phyloP scores from a whole-genome alignment of 2,888 invertebrate species.

The Iselma pallidipennis region DNA sequence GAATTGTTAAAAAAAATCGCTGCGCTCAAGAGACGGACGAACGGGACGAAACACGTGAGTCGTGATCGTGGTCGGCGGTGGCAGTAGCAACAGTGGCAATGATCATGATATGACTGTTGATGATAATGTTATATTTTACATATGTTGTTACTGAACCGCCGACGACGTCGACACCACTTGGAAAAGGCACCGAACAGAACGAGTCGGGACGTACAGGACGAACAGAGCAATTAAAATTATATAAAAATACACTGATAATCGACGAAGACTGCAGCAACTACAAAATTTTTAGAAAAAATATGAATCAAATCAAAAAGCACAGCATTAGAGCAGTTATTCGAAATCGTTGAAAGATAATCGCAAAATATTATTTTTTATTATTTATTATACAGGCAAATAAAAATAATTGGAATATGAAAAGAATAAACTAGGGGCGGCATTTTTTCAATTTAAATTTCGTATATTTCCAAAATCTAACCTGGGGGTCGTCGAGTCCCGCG shows the following conservation, averaged over 20 bases:
- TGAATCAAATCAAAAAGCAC: slow-evolving; percentile 17
- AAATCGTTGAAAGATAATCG: background rate
- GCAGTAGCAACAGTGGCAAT: background rate
- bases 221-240: slow-evolving; percentile 17
- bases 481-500: slow-evolving; percentile 43
- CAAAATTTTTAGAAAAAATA: background rate
- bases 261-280: no score
- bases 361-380: background rate
- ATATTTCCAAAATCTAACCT: slow-evolving; percentile 28
- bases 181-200: slow-evolving; percentile 31
- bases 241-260: no score
- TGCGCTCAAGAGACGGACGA: slow-evolving; percentile 14
- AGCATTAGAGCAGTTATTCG: slow-evolving; percentile 3
- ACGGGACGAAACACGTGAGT: slow-evolving; percentile 32
- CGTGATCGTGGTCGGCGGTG: slow-evolving; percentile 17
- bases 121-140: no score
- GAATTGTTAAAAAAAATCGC: slow-evolving; percentile 29
- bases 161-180: slow-evolving; percentile 25
- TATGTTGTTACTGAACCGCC: background rate
- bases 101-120: background rate
- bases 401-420: background rate
- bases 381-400: background rate
- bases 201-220: slow-evolving; percentile 30
- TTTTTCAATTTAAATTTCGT: background rate
- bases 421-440: background rate